A percentile compares a stretch with the other conserved stretches of the same genome.
These are phyloP conservation scores for Thomomys bottae DNA, from an alignment of 2,113 vertebrate species.

Conservation along the genomic window DNA sequence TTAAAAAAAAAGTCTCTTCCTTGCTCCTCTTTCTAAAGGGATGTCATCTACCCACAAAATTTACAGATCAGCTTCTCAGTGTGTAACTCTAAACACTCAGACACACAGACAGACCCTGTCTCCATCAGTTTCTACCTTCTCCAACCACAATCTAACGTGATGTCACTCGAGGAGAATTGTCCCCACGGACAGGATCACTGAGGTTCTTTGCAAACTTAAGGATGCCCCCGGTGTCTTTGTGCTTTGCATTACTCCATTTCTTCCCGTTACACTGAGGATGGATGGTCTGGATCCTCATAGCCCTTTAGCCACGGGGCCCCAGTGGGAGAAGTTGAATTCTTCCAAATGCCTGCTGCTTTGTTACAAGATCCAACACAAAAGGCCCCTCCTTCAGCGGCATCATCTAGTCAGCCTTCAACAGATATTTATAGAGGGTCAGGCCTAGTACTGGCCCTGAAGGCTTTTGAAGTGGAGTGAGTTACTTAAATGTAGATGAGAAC, in stretches of 20 bases:
- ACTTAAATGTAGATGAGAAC: background rate
- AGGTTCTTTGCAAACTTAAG: background rate
- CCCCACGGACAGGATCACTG: background rate
- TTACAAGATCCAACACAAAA: background rate
- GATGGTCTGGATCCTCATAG: background rate
- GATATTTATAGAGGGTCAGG: background rate
- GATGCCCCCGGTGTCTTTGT: background rate
- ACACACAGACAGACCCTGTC: background rate
- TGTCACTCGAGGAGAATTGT: background rate
- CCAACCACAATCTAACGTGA: background rate
- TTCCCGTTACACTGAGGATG: background rate
- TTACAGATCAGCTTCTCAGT: background rate
- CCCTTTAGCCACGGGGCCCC: background rate
- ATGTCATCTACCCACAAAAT: background rate
- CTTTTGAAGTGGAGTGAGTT: background rate
- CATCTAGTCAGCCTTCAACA: background rate
- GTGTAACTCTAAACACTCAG: background rate
- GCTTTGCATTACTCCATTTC: background rate
- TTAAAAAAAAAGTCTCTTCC: background rate
- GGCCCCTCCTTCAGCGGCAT: background rate
- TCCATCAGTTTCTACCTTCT: background rate
- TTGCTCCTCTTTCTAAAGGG: background rate
- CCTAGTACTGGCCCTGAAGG: background rate
- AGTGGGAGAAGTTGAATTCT: background rate
- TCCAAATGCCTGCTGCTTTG: background rate